Evolutionary conservation across 1,140 invertebrate genomes (phyloP), one percentile per base, ranked within the genome.

Genomic region (Ptiloglossa arizonensis): DNA sequence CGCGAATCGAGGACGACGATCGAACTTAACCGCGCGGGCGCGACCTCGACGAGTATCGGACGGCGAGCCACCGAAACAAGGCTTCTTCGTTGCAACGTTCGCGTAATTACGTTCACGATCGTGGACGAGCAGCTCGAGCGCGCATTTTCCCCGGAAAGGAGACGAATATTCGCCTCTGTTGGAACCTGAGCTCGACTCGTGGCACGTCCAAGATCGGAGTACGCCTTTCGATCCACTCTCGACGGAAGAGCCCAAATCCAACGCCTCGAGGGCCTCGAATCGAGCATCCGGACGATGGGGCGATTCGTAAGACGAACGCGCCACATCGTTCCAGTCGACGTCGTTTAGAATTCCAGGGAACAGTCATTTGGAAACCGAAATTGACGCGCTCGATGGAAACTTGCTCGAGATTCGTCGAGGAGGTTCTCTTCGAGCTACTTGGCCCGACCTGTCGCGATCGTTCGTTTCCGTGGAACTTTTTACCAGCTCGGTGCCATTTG

Each of bases 1-100:
- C 69, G 82, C 67, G 50, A 82, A 71, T 78, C 80, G 41, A 69
- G 29, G 32, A 69, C 60, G 73, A 57, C 73, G 41, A 76, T 68
- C 22, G 19, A 69, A 76, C 64, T 69, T 76, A 69, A 54, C 56
- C n/a, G n/a, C n/a, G n/a, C n/a, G n/a, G n/a, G 60, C 3, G 15
- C 27, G 54, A 15, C 54, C 24, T 48, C 38, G 48, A 75, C 32
- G 46, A 29, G 38, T 66, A 13, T 24, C 59, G n/a, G n/a, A n/a
- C n/a, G n/a, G n/a, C n/a, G n/a, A n/a, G n/a, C n/a, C n/a, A n/a
- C n/a, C n/a, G n/a, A n/a, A 1, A 17, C 38, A 15, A 19, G 2
- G 2, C n/a, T 17, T 29, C 24, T 38, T 44, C 38, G 27, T n/a
- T 57, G 19, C 0, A 67, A 52, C 44, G 19, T 68, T 44, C n/a